phyloP scores from a whole-genome alignment of 1,140 invertebrate genomes.

The Dufourea novaeangliae region DNA sequence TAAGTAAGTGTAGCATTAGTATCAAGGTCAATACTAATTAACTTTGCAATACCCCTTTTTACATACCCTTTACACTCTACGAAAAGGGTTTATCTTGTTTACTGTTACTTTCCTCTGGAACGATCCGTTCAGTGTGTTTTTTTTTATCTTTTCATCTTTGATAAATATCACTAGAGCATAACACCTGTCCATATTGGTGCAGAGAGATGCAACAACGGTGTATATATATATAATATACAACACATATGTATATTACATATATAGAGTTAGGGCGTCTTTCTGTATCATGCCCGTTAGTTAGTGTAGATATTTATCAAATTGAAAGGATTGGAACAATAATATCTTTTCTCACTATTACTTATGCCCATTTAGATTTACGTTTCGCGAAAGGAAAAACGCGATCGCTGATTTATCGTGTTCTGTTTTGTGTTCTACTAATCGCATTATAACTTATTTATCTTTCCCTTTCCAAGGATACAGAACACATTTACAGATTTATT shows the following conservation, averaged over 20 bases:
- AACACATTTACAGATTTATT: background rate
- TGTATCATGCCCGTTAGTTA: no score
- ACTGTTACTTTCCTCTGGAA: background rate
- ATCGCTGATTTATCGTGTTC: background rate
- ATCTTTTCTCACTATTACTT: background rate
- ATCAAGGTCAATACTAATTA: conserved; percentile 12
- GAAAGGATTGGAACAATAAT: background rate
- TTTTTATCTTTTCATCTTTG: no score
- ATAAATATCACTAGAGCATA: background rate
- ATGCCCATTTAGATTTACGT: background rate
- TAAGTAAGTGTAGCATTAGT: background rate
- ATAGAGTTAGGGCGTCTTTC: no score
- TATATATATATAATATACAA: background rate
- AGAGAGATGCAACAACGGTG: no score
- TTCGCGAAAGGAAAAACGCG: background rate
- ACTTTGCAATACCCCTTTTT: conserved; percentile 2
- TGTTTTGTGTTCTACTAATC: background rate
- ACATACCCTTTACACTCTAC: background rate
- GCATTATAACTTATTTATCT: no score
- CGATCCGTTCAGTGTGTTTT: background rate
- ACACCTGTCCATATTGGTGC: background rate
- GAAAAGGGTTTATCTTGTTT: background rate
- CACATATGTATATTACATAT: no score
- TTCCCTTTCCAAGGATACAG: background rate
- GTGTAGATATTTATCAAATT: background rate